A percentile compares a stretch with the other conserved stretches of the same genome.
phyloP scores from a whole-genome alignment of 2,888 invertebrate species.

The Teleiodes luculella region DNA sequence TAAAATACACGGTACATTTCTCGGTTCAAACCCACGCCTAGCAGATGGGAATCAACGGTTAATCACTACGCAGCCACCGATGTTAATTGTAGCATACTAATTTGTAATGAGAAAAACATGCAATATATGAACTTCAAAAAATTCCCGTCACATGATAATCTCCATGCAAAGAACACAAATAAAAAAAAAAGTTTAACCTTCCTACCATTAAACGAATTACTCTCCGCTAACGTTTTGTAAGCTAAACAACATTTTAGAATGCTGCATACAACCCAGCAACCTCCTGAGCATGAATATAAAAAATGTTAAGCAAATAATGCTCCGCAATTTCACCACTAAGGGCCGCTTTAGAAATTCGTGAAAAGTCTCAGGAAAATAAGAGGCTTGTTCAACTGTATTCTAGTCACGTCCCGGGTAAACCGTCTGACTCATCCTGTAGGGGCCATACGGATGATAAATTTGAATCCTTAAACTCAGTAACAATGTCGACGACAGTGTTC shows the following conservation, averaged over 20 bases:
- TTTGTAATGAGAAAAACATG: no score
- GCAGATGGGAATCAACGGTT: no score
- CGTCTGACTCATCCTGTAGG: conserved; percentile 51
- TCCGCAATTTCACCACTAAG: conserved; percentile 9
- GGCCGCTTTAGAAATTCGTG: conserved; percentile 21
- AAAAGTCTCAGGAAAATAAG: conserved; percentile 20
- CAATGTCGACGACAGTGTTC: background rate
- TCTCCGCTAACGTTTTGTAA: no score
- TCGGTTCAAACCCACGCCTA: no score
- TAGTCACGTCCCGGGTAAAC: conserved; percentile 55
- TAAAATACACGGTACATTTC: no score
- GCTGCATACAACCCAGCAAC: background rate
- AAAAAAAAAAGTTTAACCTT: no score
- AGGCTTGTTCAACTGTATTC: conserved; percentile 43
- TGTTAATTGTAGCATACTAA: no score
- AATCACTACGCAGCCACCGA: no score
- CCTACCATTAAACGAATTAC: no score
- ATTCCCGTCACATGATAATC: no score
- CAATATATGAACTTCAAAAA: no score
- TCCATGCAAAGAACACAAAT: no score
- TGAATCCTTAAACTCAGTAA: conserved; percentile 45
- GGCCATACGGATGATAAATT: conserved; percentile 49
- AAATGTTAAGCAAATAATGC: conserved; percentile 4
- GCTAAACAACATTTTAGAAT: background rate
- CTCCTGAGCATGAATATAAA: background rate